A percentile compares a stretch with the other conserved stretches of the same genome.
Evolutionary conservation across 2,888 invertebrate genomes (phyloP).

Genomic region (Panzeria rudis): DNA sequence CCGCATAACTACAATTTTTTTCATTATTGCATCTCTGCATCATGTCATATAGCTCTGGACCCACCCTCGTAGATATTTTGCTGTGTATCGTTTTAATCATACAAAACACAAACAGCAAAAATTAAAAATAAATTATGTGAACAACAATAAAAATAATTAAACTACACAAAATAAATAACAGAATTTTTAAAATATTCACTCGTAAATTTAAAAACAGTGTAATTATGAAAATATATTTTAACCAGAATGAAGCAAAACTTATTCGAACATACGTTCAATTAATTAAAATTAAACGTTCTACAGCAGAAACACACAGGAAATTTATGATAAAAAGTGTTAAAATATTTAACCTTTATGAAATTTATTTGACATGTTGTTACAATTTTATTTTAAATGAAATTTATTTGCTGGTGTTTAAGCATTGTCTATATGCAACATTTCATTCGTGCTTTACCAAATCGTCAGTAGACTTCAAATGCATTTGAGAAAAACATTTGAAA

Average conservation of each 20-base stretch:
- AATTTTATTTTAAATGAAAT: too few relatives aligned
- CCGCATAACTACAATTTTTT: too few relatives aligned
- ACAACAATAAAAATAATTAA: conserved; percentile 55
- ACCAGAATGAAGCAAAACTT: not conserved
- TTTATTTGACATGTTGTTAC: too few relatives aligned
- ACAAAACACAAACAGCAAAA: conserved; percentile 7
- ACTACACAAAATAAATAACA: conserved; percentile 42
- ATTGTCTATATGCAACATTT: too few relatives aligned
- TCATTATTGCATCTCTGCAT: too few relatives aligned
- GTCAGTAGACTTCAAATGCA: too few relatives aligned
- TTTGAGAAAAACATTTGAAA: too few relatives aligned
- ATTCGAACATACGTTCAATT: not conserved
- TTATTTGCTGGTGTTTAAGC: too few relatives aligned
- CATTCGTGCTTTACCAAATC: too few relatives aligned
- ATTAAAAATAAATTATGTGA: conserved; percentile 26
- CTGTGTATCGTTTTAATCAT: conserved; percentile 25
- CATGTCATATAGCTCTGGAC: not conserved
- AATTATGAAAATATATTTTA: not conserved
- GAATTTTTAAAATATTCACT: conserved; percentile 17
- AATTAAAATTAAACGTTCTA: not conserved
- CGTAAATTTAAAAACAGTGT: not conserved
- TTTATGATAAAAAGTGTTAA: too few relatives aligned
- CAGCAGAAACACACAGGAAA: too few relatives aligned
- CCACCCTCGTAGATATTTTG: not conserved
- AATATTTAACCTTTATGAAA: too few relatives aligned